Conservation (phyloP, 2,888 invertebrate genomes). For the Priocnemis perturbator region DNA sequence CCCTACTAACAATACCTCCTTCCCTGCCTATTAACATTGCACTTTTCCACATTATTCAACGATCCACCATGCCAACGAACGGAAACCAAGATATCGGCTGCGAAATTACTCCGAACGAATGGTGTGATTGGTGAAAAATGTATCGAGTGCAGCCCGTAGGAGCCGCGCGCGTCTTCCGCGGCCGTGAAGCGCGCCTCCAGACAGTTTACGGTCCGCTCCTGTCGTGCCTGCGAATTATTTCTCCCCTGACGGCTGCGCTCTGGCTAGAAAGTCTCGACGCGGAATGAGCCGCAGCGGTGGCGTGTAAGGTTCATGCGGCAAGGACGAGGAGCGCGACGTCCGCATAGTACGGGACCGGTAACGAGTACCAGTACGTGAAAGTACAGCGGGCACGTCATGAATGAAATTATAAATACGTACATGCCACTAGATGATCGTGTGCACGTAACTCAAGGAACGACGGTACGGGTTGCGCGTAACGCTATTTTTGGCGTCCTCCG, state of each 20-base stretch:
- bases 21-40: no score
- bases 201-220: no score
- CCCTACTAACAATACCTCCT: no score
- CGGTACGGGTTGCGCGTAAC: conserved; percentile 18
- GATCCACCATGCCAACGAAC: no score
- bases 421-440: conserved; percentile 42
- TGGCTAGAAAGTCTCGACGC: not conserved
- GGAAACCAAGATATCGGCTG: no score
- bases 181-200: no score
- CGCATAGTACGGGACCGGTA: conserved; percentile 13
- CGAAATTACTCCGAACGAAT: no score
- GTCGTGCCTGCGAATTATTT: conserved; percentile 1
- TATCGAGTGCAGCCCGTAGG: no score
- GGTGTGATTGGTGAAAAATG: no score
- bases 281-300: not conserved
- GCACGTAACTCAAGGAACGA: conserved; percentile 44
- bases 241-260: not conserved
- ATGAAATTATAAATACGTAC: conserved; percentile 62
- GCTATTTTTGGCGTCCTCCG: conserved; percentile 45
- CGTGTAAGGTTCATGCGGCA: conserved; percentile 25
- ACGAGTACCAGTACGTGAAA: conserved; percentile 48
- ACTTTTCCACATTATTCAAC: no score
- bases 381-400: conserved; percentile 50
- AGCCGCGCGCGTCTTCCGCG: no score
- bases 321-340: conserved; percentile 33